These are phyloP conservation scores for Tinea semifulvella DNA, from an alignment of 2,888 invertebrate species.

Conservation along the genomic window DNA sequence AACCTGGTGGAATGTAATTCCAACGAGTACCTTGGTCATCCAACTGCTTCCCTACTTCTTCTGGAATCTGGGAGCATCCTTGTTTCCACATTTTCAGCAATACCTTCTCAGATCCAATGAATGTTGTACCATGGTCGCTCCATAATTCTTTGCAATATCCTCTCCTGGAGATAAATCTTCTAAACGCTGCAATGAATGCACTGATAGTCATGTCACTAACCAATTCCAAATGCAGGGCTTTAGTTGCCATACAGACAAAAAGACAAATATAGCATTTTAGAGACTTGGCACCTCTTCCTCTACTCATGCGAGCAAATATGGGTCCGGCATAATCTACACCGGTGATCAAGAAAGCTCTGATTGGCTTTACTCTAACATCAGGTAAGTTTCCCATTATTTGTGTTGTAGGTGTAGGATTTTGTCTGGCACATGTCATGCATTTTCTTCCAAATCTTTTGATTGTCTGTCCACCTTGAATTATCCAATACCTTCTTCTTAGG, in stretches of 20 bases:
- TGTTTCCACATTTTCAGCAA: too few species aligned
- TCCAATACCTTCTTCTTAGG: constrained; percentile 22
- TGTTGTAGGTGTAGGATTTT: not conserved
- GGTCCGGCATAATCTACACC: constrained; percentile 17
- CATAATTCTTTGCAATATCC: constrained; percentile 18
- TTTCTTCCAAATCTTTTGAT: too few species aligned
- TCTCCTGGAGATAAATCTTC: constrained; percentile 19
- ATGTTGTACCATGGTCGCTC: constrained; percentile 22
- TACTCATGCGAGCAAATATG: constrained; percentile 14
- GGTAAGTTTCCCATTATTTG: constrained; percentile 15
- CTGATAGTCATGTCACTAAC: constrained; percentile 25
- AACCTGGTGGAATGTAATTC: constrained; percentile 22
- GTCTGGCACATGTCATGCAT: constrained; percentile 13
- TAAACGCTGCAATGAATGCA: constrained; percentile 24
- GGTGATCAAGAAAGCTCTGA: constrained; percentile 9
- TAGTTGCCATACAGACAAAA: constrained; percentile 22
- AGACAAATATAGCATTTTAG: constrained; percentile 17
- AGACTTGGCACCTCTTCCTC: constrained; percentile 15
- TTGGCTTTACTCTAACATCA: constrained; percentile 5
- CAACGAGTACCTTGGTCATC: constrained; percentile 20
- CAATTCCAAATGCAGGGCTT: constrained; percentile 26
- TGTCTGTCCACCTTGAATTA: too few species aligned
- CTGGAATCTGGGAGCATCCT: too few species aligned
- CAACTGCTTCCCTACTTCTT: constrained; percentile 14
- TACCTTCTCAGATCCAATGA: constrained; percentile 22